Base-by-base conservation (phyloP, 2,888 invertebrate species). In the Diaphora mendica region DNA sequence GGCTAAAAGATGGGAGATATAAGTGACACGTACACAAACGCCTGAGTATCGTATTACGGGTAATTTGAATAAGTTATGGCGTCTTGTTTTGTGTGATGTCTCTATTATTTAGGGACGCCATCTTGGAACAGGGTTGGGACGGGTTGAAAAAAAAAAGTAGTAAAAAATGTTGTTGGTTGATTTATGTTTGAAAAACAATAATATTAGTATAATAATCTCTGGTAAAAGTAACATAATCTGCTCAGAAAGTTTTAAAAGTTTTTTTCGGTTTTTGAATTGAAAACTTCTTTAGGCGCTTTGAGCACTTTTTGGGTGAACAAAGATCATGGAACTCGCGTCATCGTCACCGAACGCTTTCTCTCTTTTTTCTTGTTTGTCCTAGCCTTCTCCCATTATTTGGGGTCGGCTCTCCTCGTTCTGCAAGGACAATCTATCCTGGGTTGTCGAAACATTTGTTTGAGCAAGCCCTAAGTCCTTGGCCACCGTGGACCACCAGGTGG, bases 11-110 rank as follows among this genome's bases (percentile, higher is more conserved):
- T 85, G 62, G 73, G 65, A 77, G 85, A 85, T 85, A 85, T 78
- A 79, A 79, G 77, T 78, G 80, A 87, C 93, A 94, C 93, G 94
- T 93, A 93, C 90, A 87, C 85, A 84, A 71, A 86, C 73, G 77
- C 77, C 77, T 78, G 74, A 79, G 91, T 92, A 92, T 94, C 91
- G 87, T 85, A 92, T 94, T 94, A 90, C 94, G 85, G 82, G 88
- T 91, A 90, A 93, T 94, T 94, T 93, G 89, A 93, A 93, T 94
- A 94, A 94, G 88, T 91, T 93, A 94, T 92, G 81, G 86, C 85
- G 77, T 83, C 82, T 87, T 86, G 85, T 84, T 75, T 78, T 76
- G 77, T 84, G 86, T 91, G 93, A 94, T 93, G 93, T 92, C 94
- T 94, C 91, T 92, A 94, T 94, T 93, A 91, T 89, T 90, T 88